phyloP scores from a whole-genome alignment of 2,888 invertebrate species.

The Hemicrepidius hirtus region DNA sequence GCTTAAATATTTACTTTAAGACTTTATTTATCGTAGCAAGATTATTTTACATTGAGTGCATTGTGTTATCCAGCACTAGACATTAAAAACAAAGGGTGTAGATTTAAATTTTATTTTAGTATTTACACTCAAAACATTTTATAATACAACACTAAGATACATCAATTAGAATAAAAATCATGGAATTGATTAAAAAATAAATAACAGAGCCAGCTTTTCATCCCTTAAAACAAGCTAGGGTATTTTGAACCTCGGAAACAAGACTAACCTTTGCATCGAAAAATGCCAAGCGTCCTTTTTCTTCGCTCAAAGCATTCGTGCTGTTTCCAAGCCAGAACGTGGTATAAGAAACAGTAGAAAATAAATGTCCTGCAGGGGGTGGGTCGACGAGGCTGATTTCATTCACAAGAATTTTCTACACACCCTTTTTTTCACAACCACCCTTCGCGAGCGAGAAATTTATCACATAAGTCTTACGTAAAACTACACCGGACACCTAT shows the following conservation, averaged over 20 bases:
- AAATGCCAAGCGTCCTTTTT: slow-evolving; percentile 22
- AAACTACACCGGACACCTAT: slow-evolving; percentile 24
- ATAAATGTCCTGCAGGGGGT: slow-evolving; percentile 31
- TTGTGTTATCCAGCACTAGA: too few relatives aligned
- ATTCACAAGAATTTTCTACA: slow-evolving; percentile 48
- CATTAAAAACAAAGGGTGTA: too few relatives aligned
- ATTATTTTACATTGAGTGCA: too few relatives aligned
- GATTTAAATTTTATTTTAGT: too few relatives aligned
- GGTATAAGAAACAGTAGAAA: slow-evolving; percentile 22
- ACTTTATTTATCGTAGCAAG: not conserved
- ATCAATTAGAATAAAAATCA: too few relatives aligned
- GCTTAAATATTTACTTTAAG: slow-evolving; percentile 10
- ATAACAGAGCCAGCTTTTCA: not conserved
- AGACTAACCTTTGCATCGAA: slow-evolving; percentile 30
- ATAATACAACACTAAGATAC: too few relatives aligned
- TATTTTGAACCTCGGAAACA: too few relatives aligned
- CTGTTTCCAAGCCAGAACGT: slow-evolving; percentile 1
- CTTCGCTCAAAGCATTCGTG: slow-evolving; percentile 2
- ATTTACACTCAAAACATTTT: too few relatives aligned
- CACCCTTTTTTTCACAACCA: slow-evolving; percentile 45
- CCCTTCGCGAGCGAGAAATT: slow-evolving; percentile 27
- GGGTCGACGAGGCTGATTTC: slow-evolving; percentile 32
- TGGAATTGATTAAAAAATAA: too few relatives aligned
- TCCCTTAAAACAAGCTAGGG: not conserved
- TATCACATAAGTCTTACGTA: slow-evolving; percentile 41